Base-by-base conservation (phyloP, 2,797 vertebrate species). In the Sphenodon punctatus region DNA sequence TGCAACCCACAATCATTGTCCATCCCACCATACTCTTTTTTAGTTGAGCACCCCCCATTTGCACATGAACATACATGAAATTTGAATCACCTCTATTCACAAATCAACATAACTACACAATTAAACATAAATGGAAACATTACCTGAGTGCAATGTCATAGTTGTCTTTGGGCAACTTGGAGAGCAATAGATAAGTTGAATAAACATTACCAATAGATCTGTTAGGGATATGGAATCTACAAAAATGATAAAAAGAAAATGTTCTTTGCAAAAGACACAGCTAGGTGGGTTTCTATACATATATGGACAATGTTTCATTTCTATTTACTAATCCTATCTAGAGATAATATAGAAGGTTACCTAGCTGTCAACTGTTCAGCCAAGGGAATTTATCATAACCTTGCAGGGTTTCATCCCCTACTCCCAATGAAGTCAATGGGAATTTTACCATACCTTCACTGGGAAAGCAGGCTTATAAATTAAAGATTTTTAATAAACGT, bases 201-300 rank as follows among this genome's bases (percentile, higher is more conserved):
- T 97, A 91, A 99, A 96, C 68, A 97, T 94, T 89, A 98, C 95
- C 53, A 99, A 85, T 67, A 99, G 87, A 89, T 98, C 96, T 1
- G 95, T 96, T 87, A 98, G 67, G 34, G 95, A 96, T 36, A 99
- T 76, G 7, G 92, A 92, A 92, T 97, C 98, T 97, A 89, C 39
- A 60, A 55, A 89, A 81, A 76, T 61, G 49, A 46, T 19, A 49
- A 66, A 56, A 39, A 17, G 10, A 61, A 2, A 5, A 42, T n/a
- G n/a, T n/a, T n/a, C n/a, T n/a, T n/a, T n/a, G n/a, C n/a, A n/a
- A n/a, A n/a, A n/a, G n/a, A n/a, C n/a, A n/a, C n/a, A n/a, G n/a
- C n/a, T n/a, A n/a, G n/a, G n/a, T n/a, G 32, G 49, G 71, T 67
- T 58, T 70, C 3, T 17, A 72, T 70, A 59, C n/a, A 48, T 20